Percentiles rank a stretch among this genome's conserved stretches.
Conservation (phyloP, 2,113 vertebrate genomes). For the Ochotona princeps region DNA sequence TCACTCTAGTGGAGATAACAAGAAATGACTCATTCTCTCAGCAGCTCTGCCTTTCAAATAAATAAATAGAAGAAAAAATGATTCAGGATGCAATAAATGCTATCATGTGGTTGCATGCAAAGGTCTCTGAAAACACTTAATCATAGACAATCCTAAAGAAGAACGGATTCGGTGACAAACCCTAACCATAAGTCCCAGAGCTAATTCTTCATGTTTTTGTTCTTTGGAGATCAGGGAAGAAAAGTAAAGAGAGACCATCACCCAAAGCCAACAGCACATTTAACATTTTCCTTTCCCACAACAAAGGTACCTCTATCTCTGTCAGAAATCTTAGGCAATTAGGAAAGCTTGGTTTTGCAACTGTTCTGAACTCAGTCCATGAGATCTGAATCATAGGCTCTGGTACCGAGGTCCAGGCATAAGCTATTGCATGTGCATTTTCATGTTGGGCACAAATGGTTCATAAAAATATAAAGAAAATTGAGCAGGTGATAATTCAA, state of each 20-base stretch:
- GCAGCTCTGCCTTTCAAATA: too few relatives aligned
- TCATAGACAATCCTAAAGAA: neutral
- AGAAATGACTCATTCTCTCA: neutral
- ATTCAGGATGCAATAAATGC: neutral
- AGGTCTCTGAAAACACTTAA: neutral
- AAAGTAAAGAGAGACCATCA: neutral
- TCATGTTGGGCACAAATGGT: neutral
- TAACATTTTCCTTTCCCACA: neutral
- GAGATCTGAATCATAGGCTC: neutral
- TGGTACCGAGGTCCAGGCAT: neutral
- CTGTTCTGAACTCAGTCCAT: neutral
- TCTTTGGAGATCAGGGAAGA: neutral
- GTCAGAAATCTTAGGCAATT: neutral
- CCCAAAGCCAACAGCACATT: neutral
- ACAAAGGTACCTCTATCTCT: neutral
- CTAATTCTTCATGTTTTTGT: neutral
- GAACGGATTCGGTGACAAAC: neutral
- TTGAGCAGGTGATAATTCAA: neutral
- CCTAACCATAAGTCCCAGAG: neutral
- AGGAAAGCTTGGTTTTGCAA: neutral
- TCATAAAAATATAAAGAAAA: slow-evolving; percentile 32
- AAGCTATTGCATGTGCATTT: neutral
- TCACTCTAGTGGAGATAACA: neutral
- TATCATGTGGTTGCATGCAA: neutral
- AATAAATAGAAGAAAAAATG: neutral